These are phyloP conservation scores for Pseudopodoces humilis DNA, from an alignment of 2,113 vertebrate species.

Conservation along the genomic window DNA sequence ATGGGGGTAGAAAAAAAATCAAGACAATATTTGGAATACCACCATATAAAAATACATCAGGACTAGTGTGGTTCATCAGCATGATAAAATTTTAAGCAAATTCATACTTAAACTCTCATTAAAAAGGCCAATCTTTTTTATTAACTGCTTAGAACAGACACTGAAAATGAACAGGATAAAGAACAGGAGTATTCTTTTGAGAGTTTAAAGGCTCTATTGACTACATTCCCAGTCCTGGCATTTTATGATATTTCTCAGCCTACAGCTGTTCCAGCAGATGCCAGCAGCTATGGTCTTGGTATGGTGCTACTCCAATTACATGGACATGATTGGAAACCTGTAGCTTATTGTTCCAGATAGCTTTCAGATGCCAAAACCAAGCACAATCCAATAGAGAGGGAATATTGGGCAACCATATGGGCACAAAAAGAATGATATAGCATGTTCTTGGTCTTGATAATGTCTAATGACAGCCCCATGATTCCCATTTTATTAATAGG, in stretches of 20 bases:
- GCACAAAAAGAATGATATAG: slow-evolving; percentile 27
- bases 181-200: slow-evolving; percentile 31
- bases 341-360: slow-evolving; percentile 64
- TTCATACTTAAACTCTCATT: neutral
- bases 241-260: slow-evolving; percentile 52
- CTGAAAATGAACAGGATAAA: slow-evolving; percentile 3
- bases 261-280: slow-evolving; percentile 66
- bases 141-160: slow-evolving; percentile 20
- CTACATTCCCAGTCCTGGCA: slow-evolving; percentile 25
- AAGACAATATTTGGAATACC: neutral
- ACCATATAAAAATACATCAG: neutral
- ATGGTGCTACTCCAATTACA: slow-evolving; percentile 63
- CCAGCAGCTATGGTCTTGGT: slow-evolving; percentile 58
- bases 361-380: slow-evolving; percentile 52
- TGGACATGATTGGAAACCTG: slow-evolving; percentile 61
- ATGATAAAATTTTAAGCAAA: slow-evolving; percentile 27
- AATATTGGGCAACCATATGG: slow-evolving; percentile 28
- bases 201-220: slow-evolving; percentile 41
- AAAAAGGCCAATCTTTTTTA: slow-evolving; percentile 10
- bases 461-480: neutral
- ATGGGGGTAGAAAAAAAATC: neutral
- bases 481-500: neutral
- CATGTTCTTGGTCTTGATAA: slow-evolving; percentile 5
- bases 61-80: neutral
- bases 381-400: neutral